phyloP scores from a whole-genome alignment of 2,797 vertebrate genomes.

The Cuculus canorus region DNA sequence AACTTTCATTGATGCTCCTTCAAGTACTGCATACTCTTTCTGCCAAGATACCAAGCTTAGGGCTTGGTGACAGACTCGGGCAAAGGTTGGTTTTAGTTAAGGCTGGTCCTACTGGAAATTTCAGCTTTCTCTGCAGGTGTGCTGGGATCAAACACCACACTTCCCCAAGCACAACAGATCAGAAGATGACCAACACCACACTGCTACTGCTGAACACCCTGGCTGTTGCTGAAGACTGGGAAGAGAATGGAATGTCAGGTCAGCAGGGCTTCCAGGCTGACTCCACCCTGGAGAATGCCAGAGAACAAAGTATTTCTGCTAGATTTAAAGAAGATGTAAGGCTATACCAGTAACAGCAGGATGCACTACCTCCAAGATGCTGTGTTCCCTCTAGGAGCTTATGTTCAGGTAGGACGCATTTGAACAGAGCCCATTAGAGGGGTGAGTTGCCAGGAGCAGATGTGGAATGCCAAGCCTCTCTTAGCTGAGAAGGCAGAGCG shows the following conservation, averaged over 20 bases:
- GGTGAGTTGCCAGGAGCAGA: neutral
- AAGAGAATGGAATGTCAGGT: neutral
- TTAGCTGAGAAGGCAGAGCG: fast-evolving
- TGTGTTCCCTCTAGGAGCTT: neutral
- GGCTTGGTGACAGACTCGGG: neutral
- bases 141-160: neutral
- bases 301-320: neutral
- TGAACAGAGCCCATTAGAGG: neutral
- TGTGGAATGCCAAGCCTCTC: neutral
- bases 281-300: neutral
- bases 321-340: neutral
- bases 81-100: neutral
- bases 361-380: neutral
- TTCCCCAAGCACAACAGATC: neutral
- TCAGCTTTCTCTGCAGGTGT: neutral
- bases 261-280: neutral
- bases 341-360: neutral
- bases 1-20: neutral
- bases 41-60: neutral
- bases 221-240: too few species aligned
- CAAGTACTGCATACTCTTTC: neutral
- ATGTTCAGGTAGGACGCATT: neutral
- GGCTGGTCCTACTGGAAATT: neutral
- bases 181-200: neutral
- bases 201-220: neutral